Evolutionary conservation across 2,888 invertebrate genomes (phyloP), one percentile per base, ranked within the genome.

Genomic region (Tholera decimalis): DNA sequence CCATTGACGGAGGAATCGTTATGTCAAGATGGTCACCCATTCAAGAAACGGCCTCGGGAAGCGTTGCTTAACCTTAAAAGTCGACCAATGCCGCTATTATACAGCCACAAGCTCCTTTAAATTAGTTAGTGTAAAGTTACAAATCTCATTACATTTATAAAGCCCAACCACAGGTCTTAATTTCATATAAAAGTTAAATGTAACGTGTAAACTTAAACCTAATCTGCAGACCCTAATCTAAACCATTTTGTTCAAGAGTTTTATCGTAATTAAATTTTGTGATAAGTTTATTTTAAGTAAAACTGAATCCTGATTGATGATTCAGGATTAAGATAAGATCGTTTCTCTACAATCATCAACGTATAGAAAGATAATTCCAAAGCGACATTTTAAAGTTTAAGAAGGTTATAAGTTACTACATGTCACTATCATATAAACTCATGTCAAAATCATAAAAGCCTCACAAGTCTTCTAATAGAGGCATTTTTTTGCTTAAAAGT

Each of bases 351-450:
- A 50, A 49, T 47, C 20, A 43, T 43, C 33, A 43, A 20, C 20
- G 18, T 60, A 37, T 15, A 44, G 24, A 7, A n/a, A n/a, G 33
- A 67, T 67, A 18, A 56, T 49, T 44, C 22, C 18, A 18, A 57
- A 67, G 57, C 57, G 37, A 54, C 53, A 18, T 60, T 67, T 54
- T 67, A 60, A 67, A 68, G 53, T 39, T 35, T 37, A 8, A 43
- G 6, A 22, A 22, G 43, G 6, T 43, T n/a, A n/a, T n/a, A n/a
- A n/a, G n/a, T n/a, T n/a, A n/a, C n/a, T n/a, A n/a, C n/a, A n/a
- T n/a, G n/a, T n/a, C n/a, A n/a, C n/a, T n/a, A n/a, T n/a, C n/a
- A n/a, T n/a, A n/a, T n/a, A n/a, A n/a, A n/a, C n/a, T n/a, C n/a
- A n/a, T n/a, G n/a, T n/a, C n/a, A n/a, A n/a, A n/a, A n/a, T n/a